phyloP scores from a whole-genome alignment of 2,113 vertebrate species.

The Sylvia atricapilla region DNA sequence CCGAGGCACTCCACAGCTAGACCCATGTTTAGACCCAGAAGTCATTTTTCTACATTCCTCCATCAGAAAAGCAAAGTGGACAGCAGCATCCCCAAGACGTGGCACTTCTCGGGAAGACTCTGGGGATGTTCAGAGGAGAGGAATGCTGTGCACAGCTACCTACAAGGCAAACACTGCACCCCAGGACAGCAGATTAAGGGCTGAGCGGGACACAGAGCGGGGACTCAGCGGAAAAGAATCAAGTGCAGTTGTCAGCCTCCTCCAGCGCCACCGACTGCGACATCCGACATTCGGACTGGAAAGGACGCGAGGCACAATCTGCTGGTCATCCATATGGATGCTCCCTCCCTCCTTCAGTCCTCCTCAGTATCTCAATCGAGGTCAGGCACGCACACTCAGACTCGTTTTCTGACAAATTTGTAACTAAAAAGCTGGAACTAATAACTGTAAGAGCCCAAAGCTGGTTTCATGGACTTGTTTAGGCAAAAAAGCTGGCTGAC shows the following conservation, averaged over 20 bases:
- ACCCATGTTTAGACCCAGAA: neutral
- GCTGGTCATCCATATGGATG: neutral
- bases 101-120: accelerated
- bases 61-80: neutral
- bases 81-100: accelerated
- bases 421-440: constrained; percentile 52
- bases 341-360: neutral
- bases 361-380: neutral
- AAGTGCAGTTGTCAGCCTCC: neutral
- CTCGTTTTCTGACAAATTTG: neutral
- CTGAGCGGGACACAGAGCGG: accelerated
- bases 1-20: neutral
- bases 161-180: neutral
- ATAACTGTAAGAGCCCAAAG: neutral
- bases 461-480: constrained; percentile 2
- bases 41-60: neutral
- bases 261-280: neutral
- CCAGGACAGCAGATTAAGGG: accelerated
- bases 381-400: neutral
- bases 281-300: accelerated
- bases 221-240: neutral
- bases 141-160: neutral
- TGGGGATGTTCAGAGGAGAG: neutral
- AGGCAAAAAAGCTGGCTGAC: constrained; percentile 3
- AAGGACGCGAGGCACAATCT: neutral